Base-by-base conservation (phyloP, 2,113 vertebrate species). In the Tragelaphus strepsiceros region DNA sequence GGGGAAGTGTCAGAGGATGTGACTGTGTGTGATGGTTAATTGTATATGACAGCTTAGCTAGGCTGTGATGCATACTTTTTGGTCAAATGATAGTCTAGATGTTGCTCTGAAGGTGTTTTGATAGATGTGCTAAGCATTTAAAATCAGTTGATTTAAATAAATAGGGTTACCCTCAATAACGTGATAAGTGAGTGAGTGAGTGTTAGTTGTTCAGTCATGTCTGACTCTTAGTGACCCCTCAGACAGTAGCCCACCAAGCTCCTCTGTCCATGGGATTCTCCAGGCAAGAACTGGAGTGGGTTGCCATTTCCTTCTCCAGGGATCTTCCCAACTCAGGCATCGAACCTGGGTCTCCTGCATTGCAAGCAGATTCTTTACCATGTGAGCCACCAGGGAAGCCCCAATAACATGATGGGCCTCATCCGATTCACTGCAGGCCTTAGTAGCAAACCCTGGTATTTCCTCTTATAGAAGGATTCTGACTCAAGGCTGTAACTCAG, bases 161-260 rank as follows among this genome's bases (percentile, higher is more conserved):
- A 59, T 26, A 6, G 32, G 4, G 32, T 84, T 59, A 61, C 7
- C 6, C 30, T 51, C 32, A 35, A 6, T 71, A 35, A 35, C 0
- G 0, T 71, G 67, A 21, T 21, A 21, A 71, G 67, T 22, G 32
- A 67, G 32, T 64, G 16, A 67, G 16, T 35, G 67, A 35, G 64
- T 71, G 64, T 35, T 71, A 35, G 17, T 35, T 39, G 10, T n/a
- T 71, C 19, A 35, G 67, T 22, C 0, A 0, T 39, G 19, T 39
- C 67, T 0, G 2, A 22, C 67, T 71, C 0, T 71, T 71, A 6
- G n/a, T 22, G 67, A 39, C 10, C 67, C n/a, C 67, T 35, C 19
- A 39, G 67, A 71, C n/a, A 12, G 1, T 22, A 39, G 5, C 5
- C n/a, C 5, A 0, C 67, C 10, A 35, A n/a, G 9, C 67, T 39